Evolutionary conservation across 1,140 invertebrate genomes (phyloP), one percentile per base, ranked within the genome.

Genomic region (Harlomillsia oculata): DNA sequence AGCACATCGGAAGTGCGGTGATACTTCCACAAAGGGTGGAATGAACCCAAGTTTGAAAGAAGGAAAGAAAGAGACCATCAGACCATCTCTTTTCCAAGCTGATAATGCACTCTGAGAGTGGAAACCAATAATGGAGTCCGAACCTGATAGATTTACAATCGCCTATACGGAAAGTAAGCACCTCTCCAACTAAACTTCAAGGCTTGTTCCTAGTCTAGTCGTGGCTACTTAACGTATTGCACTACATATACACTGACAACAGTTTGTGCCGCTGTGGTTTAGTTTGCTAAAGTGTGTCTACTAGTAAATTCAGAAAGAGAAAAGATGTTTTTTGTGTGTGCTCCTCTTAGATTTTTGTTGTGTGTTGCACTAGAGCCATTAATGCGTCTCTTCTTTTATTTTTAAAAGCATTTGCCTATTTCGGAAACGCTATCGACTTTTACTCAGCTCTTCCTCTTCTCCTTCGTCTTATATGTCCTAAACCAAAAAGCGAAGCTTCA

Each of bases 361-460:
- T n/a, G n/a, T n/a, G n/a, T n/a, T n/a, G n/a, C n/a, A 48, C 36
- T 43, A 37, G 46, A 46, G 41, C 55, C 58, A 51, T 64, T 61
- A 61, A 61, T 59, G 63, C 53, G 51, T 59, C 54, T 36, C 39
- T 36, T 56, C 34, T 25, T 45, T 50, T 62, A 58, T 56, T 64
- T 64, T 61, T 64, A 64, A 64, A 64, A 64, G 63, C 63, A 61
- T 64, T 64, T 59, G 41, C 61, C 59, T 64, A 64, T 64, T 64
- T 64, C 59, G 63, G 63, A 64, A 64, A 51, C 53, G 59, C 45
- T 61, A 59, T 64, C 56, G 54, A 57, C 62, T 60, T 55, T 51
- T 58, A 46, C 54, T 57, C 39, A 34, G 39, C 36, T 45, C 29
- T 55, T 36, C 34, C 41, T 40, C 48, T 32, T 46, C 46, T 36